Evolutionary conservation across 2,888 invertebrate species (phyloP), one percentile per base, ranked within the genome.

Genomic region (Acronicta aceris): DNA sequence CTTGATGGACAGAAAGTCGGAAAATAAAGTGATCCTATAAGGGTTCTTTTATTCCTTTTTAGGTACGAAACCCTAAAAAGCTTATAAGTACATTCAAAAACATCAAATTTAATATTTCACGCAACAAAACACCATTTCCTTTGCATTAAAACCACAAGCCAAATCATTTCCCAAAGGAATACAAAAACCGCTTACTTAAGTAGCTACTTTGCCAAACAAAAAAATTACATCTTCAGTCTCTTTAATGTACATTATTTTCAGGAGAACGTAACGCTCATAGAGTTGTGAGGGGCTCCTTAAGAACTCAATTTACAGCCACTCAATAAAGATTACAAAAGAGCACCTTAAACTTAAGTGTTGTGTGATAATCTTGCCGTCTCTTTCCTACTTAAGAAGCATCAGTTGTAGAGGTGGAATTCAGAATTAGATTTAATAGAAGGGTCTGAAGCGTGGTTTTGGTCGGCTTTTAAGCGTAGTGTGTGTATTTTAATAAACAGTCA

Each of bases 231-330:
- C 59, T 55, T 46, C 50, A 59, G 48, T 67, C 7, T n/a, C n/a
- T 38, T 65, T 71, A 72, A 72, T 60, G 52, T 60, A 63, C 52
- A 59, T 64, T 71, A 62, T 67, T 67, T 53, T 60, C 43, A 45
- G 27, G 59, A 58, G 58, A 47, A 72, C 65, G 65, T 74, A 67
- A 72, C 63, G 68, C 71, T 67, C 58, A 53, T 54, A 48, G 46
- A 76, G 68, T 74, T 79, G 59, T 70, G 68, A 76, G 60, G 60
- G 66, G 68, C 55, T 65, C 58, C 67, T 69, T 65, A 46, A 71
- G 75, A 82, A 84, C 86, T 85, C 83, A 85, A 88, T 87, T 86
- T 87, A 86, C 81, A 79, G 79, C 74, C 81, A 82, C 86, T 86
- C 85, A 83, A 85, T 85, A 84, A 82, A 81, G 83, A 86, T 88